Evolutionary conservation across 2,113 vertebrate genomes (phyloP).

Genomic region (Thinocorus orbignyianus): DNA sequence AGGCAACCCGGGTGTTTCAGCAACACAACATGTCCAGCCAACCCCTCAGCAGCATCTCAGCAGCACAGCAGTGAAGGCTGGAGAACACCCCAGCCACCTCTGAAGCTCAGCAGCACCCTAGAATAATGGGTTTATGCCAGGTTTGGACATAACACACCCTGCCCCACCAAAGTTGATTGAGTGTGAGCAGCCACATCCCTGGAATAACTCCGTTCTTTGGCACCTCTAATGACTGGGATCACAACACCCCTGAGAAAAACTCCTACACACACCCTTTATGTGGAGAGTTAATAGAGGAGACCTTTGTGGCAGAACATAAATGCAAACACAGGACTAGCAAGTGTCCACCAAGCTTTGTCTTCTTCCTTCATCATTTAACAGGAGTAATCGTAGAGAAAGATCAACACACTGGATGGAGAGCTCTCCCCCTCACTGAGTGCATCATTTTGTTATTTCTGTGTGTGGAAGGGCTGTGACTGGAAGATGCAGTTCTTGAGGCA

Average conservation of each 20-base stretch:
- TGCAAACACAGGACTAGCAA: fast-evolving
- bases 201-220: background rate
- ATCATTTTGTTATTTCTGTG: background rate
- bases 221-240: background rate
- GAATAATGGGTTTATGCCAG: background rate
- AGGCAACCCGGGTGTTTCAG: background rate
- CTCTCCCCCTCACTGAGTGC: background rate
- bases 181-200: background rate
- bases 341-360: background rate
- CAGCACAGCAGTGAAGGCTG: background rate
- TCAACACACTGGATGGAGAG: fast-evolving
- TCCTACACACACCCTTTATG: background rate
- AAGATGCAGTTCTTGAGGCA: background rate
- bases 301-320: background rate
- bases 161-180: fast-evolving
- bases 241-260: background rate
- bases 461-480: background rate
- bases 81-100: background rate
- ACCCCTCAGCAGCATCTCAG: background rate
- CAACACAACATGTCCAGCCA: fast-evolving
- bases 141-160: background rate
- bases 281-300: background rate
- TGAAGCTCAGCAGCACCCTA: background rate
- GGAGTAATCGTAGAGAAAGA: background rate
- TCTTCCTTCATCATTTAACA: background rate